Evolutionary conservation across 1,140 invertebrate species (phyloP).

Genomic region (Nasonia vitripennis): DNA sequence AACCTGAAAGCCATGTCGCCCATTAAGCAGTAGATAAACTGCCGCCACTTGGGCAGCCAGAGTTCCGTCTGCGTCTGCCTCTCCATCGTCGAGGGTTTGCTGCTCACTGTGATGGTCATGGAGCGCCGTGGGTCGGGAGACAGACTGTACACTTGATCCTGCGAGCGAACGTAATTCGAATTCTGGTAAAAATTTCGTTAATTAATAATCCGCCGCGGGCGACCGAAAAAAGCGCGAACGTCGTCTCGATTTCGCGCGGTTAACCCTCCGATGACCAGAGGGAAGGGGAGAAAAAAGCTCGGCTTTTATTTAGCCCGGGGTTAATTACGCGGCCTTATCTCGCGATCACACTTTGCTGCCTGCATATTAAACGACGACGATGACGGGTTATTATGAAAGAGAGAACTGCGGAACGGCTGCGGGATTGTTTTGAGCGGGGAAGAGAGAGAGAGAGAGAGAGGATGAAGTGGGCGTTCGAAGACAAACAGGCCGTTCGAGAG

Average conservation of each 20-base stretch:
- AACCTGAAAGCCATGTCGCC: slow-evolving; percentile 85
- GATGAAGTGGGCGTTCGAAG: not conserved
- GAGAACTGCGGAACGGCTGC: not conserved
- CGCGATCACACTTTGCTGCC: slow-evolving; percentile 27
- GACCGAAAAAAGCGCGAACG: not conserved
- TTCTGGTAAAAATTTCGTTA: slow-evolving; percentile 31
- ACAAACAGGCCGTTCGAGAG: not conserved
- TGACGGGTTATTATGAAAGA: not conserved
- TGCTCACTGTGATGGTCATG: slow-evolving; percentile 65
- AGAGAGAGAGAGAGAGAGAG: no score
- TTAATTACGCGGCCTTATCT: slow-evolving; percentile 32
- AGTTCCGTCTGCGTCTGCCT: slow-evolving; percentile 87
- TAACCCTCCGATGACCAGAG: not conserved
- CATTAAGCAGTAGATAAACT: slow-evolving; percentile 86
- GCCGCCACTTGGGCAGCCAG: slow-evolving; percentile 83
- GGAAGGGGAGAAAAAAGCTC: not conserved
- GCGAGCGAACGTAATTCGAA: slow-evolving; percentile 46
- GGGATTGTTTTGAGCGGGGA: not conserved
- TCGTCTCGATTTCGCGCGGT: not conserved
- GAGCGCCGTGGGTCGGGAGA: slow-evolving; percentile 60
- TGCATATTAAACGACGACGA: slow-evolving; percentile 19
- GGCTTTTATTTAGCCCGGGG: not conserved
- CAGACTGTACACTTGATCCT: slow-evolving; percentile 73
- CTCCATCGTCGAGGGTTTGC: slow-evolving; percentile 81
- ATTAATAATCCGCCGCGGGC: not conserved